Evolutionary conservation across 2,113 vertebrate species (phyloP), one percentile per base, ranked within the genome.

Genomic region (Cyanoderma ruficeps): DNA sequence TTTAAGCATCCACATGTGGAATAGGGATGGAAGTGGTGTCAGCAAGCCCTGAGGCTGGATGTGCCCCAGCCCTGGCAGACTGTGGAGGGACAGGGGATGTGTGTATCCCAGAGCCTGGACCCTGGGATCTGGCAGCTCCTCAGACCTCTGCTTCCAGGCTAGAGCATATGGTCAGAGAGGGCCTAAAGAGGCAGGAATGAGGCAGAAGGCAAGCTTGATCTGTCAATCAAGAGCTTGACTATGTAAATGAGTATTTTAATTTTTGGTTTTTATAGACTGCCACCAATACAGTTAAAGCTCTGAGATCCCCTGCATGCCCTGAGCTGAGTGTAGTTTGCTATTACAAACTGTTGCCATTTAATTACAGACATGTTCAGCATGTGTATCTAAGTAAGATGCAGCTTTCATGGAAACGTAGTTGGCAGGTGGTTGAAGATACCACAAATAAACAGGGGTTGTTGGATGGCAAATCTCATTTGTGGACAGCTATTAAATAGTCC

Each of bases 21-120:
- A 53, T 57, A 6, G 6, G 31, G 52, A 55, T 33, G 13, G 56
- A 46, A 71, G 37, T 2, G 2, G 9, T 37, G 47, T 33, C 7
- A 8, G 60, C 52, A 41, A 39, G 46, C 37, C 44, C 30, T 0
- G 0, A 42, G 49, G 46, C 57, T 69, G 33, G 50, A 27, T 39
- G 24, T 44, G 53, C 9, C 9, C 47, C 0, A 3, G 24, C 15
- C 33, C 25, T 79, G 35, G 37, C 67, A 79, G 16, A 53, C 22
- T 19, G 0, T 0, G 2, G 12, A 5, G 20, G 44, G 2, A 70
- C 16, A 25, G n/a, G 20, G 41, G 14, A 37, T 0, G 0, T 15
- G 27, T 23, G 61, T 6, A 11, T 86, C 31, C 28, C 39, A 27
- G 42, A 53, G 33, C 21, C 27, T 27, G 30, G 30, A 44, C 13